A percentile compares a stretch with the other conserved stretches of the same genome.
These are phyloP conservation scores for Odontomyia ornata DNA, from an alignment of 2,888 invertebrate genomes.

Conservation along the genomic window DNA sequence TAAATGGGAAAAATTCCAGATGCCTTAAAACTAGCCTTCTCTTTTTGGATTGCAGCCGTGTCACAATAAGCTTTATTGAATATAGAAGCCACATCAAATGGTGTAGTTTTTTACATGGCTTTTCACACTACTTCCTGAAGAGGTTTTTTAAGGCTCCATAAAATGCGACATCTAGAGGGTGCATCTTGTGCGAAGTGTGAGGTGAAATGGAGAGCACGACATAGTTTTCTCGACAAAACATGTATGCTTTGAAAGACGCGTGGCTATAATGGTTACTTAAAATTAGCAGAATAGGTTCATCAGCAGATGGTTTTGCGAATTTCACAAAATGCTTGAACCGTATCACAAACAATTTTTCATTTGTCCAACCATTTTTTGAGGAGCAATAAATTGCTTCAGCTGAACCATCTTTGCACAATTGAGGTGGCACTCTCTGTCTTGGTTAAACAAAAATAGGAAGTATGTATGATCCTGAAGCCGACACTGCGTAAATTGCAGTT, in stretches of 20 bases:
- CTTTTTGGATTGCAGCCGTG: too few relatives aligned
- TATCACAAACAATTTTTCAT: slow-evolving; percentile 53
- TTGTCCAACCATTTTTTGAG: slow-evolving; percentile 52
- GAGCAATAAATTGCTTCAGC: slow-evolving; percentile 12
- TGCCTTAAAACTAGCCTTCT: too few relatives aligned
- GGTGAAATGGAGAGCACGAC: slow-evolving; percentile 53
- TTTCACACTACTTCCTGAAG: slow-evolving; percentile 55
- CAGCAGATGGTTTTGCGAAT: slow-evolving; percentile 50
- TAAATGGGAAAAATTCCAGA: too few relatives aligned
- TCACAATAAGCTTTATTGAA: too few relatives aligned
- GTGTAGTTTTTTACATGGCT: not conserved
- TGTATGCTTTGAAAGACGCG: slow-evolving; percentile 52
- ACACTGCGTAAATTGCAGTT: not conserved
- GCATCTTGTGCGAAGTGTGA: slow-evolving; percentile 53
- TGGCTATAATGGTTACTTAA: slow-evolving; percentile 56
- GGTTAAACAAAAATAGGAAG: not conserved
- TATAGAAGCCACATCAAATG: too few relatives aligned
- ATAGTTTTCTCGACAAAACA: slow-evolving; percentile 52
- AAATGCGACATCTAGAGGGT: slow-evolving; percentile 54
- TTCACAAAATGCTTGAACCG: slow-evolving; percentile 53
- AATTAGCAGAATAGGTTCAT: slow-evolving; percentile 54
- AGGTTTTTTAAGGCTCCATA: slow-evolving; percentile 54
- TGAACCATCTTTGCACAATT: not conserved
- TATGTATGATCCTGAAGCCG: not conserved
- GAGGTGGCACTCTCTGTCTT: not conserved